Evolutionary conservation across 2,113 vertebrate species (phyloP).

Genomic region (Anser brachyrhynchus): DNA sequence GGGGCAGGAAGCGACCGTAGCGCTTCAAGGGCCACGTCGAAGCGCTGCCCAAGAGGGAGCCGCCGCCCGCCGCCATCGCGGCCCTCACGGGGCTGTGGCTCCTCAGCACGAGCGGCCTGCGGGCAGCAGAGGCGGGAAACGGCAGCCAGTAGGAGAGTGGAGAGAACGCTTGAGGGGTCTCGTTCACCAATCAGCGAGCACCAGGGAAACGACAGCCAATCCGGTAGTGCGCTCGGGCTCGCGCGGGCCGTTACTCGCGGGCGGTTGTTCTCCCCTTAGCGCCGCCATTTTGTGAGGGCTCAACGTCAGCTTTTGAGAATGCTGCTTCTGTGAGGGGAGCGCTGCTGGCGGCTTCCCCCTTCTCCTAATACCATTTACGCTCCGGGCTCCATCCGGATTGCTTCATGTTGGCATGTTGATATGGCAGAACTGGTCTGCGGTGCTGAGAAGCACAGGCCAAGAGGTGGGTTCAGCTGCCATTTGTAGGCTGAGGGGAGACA

Average conservation of each 20-base stretch:
- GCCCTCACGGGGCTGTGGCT: not conserved
- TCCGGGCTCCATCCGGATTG: too few species aligned
- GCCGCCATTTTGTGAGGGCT: not conserved
- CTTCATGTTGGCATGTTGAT: rapidly evolving
- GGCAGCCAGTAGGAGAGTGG: not conserved
- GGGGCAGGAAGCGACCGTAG: constrained; percentile 79
- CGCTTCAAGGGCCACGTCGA: constrained; percentile 80
- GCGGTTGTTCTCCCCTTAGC: rapidly evolving
- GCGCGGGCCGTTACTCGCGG: rapidly evolving
- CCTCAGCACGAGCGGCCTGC: too few species aligned
- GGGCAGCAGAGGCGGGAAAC: not conserved
- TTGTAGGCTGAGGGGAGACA: not conserved
- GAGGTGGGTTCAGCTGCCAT: rapidly evolving
- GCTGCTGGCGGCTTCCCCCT: too few species aligned
- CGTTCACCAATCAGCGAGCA: not conserved
- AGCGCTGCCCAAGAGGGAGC: not conserved
- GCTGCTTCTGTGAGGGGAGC: rapidly evolving
- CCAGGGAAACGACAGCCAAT: not conserved
- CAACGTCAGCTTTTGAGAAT: rapidly evolving
- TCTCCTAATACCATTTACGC: rapidly evolving
- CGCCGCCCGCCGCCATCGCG: not conserved
- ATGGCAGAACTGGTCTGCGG: rapidly evolving
- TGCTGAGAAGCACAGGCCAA: rapidly evolving
- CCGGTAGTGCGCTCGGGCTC: rapidly evolving
- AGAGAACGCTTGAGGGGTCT: not conserved